Percentiles rank a stretch among this genome's conserved stretches.
These are phyloP conservation scores for Parambassis ranga DNA, from an alignment of 2,797 vertebrate genomes.

Conservation along the genomic window DNA sequence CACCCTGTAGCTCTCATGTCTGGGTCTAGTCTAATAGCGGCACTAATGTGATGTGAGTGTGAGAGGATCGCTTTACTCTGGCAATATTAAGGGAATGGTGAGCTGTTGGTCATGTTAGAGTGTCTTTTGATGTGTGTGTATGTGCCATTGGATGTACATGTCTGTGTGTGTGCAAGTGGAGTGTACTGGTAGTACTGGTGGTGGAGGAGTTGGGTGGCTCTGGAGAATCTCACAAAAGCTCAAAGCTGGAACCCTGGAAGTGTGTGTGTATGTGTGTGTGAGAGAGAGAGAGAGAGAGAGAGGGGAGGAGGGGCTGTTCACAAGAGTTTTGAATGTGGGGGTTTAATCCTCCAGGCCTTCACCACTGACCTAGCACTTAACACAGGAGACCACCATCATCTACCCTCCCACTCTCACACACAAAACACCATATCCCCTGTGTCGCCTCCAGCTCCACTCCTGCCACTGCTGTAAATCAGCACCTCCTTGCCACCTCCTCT, in stretches of 20 bases:
- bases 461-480: constrained; percentile 53
- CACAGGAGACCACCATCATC: constrained; percentile 59
- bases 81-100: constrained; percentile 56
- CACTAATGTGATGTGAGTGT: constrained; percentile 72
- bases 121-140: constrained; percentile 49
- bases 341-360: constrained; percentile 75
- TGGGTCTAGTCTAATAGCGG: constrained; percentile 69
- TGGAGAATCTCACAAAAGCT: constrained; percentile 75
- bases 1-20: constrained; percentile 49
- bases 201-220: constrained; percentile 62
- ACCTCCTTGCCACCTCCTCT: constrained; percentile 17
- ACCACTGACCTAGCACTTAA: constrained; percentile 74
- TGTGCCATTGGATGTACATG: not conserved
- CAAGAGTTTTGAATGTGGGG: constrained; percentile 42
- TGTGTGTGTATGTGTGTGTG: constrained; percentile 9
- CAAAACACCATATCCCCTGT: constrained; percentile 20
- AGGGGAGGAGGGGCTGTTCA: constrained; percentile 38
- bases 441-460: constrained; percentile 19
- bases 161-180: constrained; percentile 19
- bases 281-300: not conserved
- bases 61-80: constrained; percentile 68
- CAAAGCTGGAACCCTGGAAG: constrained; percentile 67
- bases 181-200: constrained; percentile 40
- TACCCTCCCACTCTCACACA: constrained; percentile 33
- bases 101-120: constrained; percentile 52